phyloP scores from a whole-genome alignment of 1,140 invertebrate species.

The Pseudomyrmex cubaensis region DNA sequence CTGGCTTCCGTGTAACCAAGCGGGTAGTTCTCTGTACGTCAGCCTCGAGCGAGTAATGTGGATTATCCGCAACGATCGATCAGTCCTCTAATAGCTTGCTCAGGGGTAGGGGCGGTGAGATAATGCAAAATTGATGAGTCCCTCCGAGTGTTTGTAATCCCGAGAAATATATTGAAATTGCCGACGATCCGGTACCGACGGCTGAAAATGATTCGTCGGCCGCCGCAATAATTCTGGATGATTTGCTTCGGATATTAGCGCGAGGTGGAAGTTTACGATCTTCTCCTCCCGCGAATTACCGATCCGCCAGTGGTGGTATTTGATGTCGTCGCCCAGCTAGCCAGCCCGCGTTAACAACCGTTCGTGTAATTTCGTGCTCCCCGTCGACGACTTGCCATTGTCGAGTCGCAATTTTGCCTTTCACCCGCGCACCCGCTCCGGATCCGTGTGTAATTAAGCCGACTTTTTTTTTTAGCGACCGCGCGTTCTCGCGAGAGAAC shows the following conservation, averaged over 20 bases:
- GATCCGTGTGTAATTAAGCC: slow-evolving; percentile 69
- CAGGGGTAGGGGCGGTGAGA: slow-evolving; percentile 68
- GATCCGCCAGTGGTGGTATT: slow-evolving; percentile 28
- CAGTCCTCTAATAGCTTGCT: slow-evolving; percentile 74
- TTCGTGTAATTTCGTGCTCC: slow-evolving; percentile 31
- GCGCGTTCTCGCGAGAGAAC: slow-evolving; percentile 64
- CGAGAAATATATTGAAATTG: slow-evolving; percentile 76
- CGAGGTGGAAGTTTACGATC: slow-evolving; percentile 39
- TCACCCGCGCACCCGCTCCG: slow-evolving; percentile 35
- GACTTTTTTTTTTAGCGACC: slow-evolving; percentile 66
- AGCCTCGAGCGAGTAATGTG: slow-evolving; percentile 70
- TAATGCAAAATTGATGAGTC: slow-evolving; percentile 77
- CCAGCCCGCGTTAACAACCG: not conserved
- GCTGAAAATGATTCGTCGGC: slow-evolving; percentile 70
- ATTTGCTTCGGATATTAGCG: slow-evolving; percentile 50
- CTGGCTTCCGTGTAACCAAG: slow-evolving; percentile 41
- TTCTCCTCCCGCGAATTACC: slow-evolving; percentile 26
- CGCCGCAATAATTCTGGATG: slow-evolving; percentile 67
- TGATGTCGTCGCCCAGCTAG: not conserved
- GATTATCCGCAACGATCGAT: slow-evolving; percentile 73
- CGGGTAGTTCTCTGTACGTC: slow-evolving; percentile 62
- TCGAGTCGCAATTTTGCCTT: slow-evolving; percentile 34
- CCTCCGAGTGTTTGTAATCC: slow-evolving; percentile 73
- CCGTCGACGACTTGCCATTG: slow-evolving; percentile 23
- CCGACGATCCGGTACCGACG: slow-evolving; percentile 55